Base-by-base conservation (phyloP, 2,888 invertebrate species). In the Kryphioiulus occultus region DNA sequence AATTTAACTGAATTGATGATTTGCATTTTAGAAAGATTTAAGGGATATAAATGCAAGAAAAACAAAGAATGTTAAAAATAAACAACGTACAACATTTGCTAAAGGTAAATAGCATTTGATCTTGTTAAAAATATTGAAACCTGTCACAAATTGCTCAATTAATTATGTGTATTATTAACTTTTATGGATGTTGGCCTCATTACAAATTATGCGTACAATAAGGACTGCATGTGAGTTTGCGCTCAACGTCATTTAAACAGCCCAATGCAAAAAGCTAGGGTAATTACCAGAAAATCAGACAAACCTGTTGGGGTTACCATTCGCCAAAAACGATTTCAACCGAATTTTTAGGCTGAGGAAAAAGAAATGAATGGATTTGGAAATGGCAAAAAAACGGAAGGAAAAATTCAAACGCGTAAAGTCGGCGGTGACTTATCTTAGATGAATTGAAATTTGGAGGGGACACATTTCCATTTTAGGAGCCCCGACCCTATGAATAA, bases 401-500 rank as follows among this genome's bases (percentile, higher is more conserved):
- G 78, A 78, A 22, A 78, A 78, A 78, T 22, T 1, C 10, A 78
- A 78, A 78, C 78, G 30, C 12, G 30, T 78, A 35, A 78, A 78
- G 78, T 26, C 26, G 78, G 78, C 78, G 78, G 78, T 78, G 78
- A 78, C 78, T 78, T 78, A 78, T 78, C 78, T 30, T 78, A 26
- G 78, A 78, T 78, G 30, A 78, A 30, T 78, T 78, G 78, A 78
- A 78, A 30, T 78, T 78, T 30, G 22, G 78, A 78, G 78, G 78
- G 78, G 78, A 78, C 78, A 22, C 78, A 78, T 78, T 78, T 22
- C 78, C 78, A 78, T 78, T 78, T 78, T 78, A 30, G 78, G 78
- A 78, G 78, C 1, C 26, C 22, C 26, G 78, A 78, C 78, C 78
- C 26, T 22, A 78, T 78, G 78, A 78, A 78, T 78, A 78, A 78